Evolutionary conservation across 2,113 vertebrate species (phyloP).

Genomic region (Excalfactoria chinensis): DNA sequence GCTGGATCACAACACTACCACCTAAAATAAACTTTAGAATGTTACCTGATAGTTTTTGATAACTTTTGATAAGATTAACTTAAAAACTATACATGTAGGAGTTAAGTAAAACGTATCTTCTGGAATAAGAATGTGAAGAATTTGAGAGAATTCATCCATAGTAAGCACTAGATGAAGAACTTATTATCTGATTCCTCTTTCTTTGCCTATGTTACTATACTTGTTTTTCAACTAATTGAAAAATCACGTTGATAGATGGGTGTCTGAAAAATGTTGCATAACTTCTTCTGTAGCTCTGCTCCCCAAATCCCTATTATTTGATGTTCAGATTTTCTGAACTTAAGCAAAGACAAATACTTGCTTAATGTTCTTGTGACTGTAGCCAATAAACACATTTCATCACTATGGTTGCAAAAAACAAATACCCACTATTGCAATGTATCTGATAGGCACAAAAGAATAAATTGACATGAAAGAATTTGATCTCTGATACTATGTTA

Average conservation of each 20-base stretch:
- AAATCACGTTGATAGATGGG: background rate
- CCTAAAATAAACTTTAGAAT: background rate
- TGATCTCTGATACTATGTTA: background rate
- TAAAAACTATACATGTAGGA: background rate
- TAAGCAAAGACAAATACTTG: slow-evolving; percentile 43
- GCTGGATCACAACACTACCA: background rate
- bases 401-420: slow-evolving; percentile 68
- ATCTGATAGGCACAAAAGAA: slow-evolving; percentile 9
- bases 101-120: background rate
- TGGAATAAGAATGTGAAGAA: background rate
- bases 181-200: background rate
- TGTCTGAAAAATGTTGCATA: slow-evolving; percentile 6
- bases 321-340: slow-evolving; percentile 34
- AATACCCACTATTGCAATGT: slow-evolving; percentile 33
- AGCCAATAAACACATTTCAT: slow-evolving; percentile 68
- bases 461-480: slow-evolving; percentile 26
- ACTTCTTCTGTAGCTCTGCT: background rate
- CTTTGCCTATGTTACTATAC: background rate
- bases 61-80: background rate
- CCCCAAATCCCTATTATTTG: slow-evolving; percentile 32
- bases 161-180: background rate
- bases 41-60: background rate
- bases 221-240: background rate
- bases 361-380: slow-evolving; percentile 18
- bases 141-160: background rate